These are phyloP conservation scores for Pseudobourletiella spinata DNA, from an alignment of 1,140 invertebrate genomes.

Conservation along the genomic window DNA sequence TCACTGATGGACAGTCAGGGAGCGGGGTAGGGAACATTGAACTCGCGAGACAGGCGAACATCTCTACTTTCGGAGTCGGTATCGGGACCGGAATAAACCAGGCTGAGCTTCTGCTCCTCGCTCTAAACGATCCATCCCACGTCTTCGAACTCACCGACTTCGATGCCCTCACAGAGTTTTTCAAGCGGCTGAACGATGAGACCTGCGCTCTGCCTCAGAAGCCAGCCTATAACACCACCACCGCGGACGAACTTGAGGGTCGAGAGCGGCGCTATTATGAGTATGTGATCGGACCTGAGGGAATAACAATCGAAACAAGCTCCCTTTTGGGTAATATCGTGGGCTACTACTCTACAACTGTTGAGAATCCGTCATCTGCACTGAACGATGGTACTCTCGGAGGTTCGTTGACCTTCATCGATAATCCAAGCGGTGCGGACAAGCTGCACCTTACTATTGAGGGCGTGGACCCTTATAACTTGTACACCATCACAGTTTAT, in stretches of 20 bases:
- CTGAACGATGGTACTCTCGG: slow-evolving; percentile 9
- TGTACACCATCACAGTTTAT: no score
- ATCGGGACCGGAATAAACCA: background rate
- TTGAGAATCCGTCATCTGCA: background rate
- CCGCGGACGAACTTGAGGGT: background rate
- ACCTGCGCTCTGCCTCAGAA: slow-evolving; percentile 2
- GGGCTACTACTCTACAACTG: background rate
- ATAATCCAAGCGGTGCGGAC: no score
- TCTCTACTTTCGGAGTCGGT: background rate
- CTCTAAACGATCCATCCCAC: background rate
- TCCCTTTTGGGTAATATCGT: background rate
- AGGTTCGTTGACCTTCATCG: no score
- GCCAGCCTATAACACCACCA: background rate
- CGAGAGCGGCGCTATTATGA: background rate
- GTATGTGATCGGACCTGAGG: background rate
- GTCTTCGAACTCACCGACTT: background rate
- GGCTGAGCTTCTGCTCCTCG: background rate
- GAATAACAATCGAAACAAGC: background rate
- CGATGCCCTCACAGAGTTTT: background rate
- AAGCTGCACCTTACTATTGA: no score
- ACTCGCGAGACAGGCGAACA: background rate
- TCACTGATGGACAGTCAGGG: slow-evolving; percentile 7
- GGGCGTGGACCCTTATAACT: no score
- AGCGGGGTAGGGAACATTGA: background rate
- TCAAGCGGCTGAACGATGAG: background rate